Evolutionary conservation across 2,113 vertebrate genomes (phyloP), one percentile per base, ranked within the genome.

Genomic region (Zosterops borbonicus): DNA sequence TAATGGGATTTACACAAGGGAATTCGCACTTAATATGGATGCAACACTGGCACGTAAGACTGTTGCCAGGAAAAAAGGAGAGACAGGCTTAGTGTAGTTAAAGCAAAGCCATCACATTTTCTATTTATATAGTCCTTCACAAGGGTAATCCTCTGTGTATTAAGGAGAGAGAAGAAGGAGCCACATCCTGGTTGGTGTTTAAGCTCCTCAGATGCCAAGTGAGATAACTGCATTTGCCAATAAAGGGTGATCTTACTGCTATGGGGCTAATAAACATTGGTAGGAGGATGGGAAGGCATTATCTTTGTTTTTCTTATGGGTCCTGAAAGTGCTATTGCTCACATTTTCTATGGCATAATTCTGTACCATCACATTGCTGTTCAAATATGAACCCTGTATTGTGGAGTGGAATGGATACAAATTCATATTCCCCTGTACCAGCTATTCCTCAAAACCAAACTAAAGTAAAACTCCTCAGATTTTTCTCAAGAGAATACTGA

Each of bases 21-120:
- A 93, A 95, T 95, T 96, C 81, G 70, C 75, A 78, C 90, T 96
- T 96, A 95, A 87, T 95, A 87, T 39, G 81, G 58, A 96, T 94
- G 84, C 69, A 91, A 77, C 55, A 50, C 86, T 65, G 59, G 73
- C 71, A 74, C 77, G 90, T 81, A 74, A 96, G 88, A 94, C 73
- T 76, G 56, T 79, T 96, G 83, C 92, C 83, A 96, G 76, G 37
- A 53, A 70, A 60, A 67, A 68, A 80, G 33, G 35, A 18, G n/a
- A 86, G 67, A 44, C 62, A 46, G 39, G 31, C 52, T 85, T 75
- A 88, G 76, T 27, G 73, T 28, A 75, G 95, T 89, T 95, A 92
- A 86, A 94, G 79, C 37, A 83, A 88, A 93, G 79, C 75, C 82
- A 81, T 94, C 79, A 78, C 71, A 68, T 90, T 93, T 94, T 94